Percentiles rank a stretch among this genome's conserved stretches.
These are phyloP conservation scores for Oceanodroma leucorhoa DNA, from an alignment of 2,797 vertebrate genomes.

Conservation along the genomic window DNA sequence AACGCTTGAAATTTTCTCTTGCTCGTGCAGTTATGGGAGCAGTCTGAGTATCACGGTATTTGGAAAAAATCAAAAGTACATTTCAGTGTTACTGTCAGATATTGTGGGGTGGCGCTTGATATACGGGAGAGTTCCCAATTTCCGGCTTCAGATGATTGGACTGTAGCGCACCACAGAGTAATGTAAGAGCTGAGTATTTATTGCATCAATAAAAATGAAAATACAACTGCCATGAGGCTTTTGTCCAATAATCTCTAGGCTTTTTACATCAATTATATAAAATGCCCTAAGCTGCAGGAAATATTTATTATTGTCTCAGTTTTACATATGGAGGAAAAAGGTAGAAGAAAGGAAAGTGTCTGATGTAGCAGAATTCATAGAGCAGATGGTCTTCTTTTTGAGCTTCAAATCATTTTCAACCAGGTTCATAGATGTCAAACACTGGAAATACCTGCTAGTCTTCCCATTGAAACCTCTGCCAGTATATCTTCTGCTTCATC, in stretches of 20 bases:
- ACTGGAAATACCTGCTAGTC: neutral
- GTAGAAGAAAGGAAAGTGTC: neutral
- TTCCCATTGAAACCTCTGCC: neutral
- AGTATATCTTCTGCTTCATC: neutral
- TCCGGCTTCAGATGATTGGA: neutral
- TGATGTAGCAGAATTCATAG: neutral
- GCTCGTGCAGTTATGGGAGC: neutral
- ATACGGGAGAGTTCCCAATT: constrained; percentile 11
- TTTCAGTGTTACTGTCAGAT: neutral
- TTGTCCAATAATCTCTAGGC: neutral
- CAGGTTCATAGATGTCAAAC: neutral
- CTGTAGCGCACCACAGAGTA: neutral
- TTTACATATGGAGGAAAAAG: neutral
- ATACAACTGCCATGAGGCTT: neutral
- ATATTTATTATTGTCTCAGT: neutral
- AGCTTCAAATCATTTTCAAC: neutral
- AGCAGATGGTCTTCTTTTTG: neutral
- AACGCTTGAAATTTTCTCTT: neutral
- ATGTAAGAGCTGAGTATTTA: neutral
- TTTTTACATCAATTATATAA: constrained; percentile 10
- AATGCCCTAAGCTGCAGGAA: neutral
- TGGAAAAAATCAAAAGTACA: neutral
- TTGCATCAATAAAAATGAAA: constrained; percentile 33
- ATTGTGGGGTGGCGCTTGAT: neutral
- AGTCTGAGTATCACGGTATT: neutral